Conservation (phyloP, 2,113 vertebrate genomes). For the Alces alces region DNA sequence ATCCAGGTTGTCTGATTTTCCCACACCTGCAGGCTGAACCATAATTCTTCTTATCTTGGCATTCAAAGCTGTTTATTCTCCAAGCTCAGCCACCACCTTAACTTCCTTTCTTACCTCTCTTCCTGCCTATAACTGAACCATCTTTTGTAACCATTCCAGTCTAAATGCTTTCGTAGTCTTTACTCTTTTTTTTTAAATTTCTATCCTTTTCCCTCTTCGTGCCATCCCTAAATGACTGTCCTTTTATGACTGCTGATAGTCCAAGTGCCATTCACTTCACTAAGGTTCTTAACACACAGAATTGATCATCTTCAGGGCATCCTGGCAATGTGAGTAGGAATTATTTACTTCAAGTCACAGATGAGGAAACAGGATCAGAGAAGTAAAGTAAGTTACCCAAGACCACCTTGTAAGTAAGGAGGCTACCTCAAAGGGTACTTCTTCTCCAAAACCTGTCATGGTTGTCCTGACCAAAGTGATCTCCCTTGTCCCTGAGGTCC, state of each 20-base stretch:
- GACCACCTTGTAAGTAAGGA: neutral
- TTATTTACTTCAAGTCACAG: constrained; percentile 21
- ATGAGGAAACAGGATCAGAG: neutral
- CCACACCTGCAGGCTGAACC: neutral
- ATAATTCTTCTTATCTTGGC: neutral
- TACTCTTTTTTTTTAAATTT: neutral
- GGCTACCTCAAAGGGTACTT: neutral
- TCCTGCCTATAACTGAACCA: neutral
- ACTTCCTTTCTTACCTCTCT: neutral
- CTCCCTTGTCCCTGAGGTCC: neutral
- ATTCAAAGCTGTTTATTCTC: neutral
- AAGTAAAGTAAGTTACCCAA: neutral
- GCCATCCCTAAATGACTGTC: neutral
- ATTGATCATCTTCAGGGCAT: neutral
- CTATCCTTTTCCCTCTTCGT: neutral
- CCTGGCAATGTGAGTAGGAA: neutral
- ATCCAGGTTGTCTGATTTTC: neutral
- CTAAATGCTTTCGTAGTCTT: neutral
- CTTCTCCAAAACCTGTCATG: neutral
- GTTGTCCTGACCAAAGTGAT: neutral
- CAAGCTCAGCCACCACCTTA: neutral
- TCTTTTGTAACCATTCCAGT: neutral
- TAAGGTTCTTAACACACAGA: neutral
- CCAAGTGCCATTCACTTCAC: neutral
- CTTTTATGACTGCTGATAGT: neutral